Evolutionary conservation across 2,888 invertebrate species (phyloP).

Genomic region (Athripsodes cinereus): DNA sequence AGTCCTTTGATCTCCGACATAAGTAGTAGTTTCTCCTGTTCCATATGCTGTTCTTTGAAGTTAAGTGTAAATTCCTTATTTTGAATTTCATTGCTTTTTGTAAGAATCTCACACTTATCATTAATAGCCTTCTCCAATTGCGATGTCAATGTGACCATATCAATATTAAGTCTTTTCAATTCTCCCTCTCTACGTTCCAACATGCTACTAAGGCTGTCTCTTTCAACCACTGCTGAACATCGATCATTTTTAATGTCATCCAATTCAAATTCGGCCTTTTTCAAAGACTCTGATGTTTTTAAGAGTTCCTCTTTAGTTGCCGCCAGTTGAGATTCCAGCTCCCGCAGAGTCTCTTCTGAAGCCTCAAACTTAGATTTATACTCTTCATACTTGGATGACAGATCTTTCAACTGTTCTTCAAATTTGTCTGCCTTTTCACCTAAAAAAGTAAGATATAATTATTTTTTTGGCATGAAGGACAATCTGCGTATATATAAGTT

Average conservation of each 20-base stretch:
- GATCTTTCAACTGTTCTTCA: conserved; percentile 50
- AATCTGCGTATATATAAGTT: no score
- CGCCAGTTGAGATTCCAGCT: conserved; percentile 60
- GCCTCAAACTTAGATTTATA: conserved; percentile 55
- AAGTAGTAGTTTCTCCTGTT: conserved; percentile 72
- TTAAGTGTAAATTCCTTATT: conserved; percentile 73
- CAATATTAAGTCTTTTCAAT: conserved; percentile 65
- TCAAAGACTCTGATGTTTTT: conserved; percentile 57
- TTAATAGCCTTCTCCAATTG: conserved; percentile 71
- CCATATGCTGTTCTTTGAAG: conserved; percentile 76
- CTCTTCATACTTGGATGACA: conserved; percentile 58
- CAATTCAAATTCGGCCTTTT: conserved; percentile 59
- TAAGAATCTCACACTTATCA: conserved; percentile 78
- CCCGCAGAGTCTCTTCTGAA: conserved; percentile 55
- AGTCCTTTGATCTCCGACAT: conserved; percentile 73
- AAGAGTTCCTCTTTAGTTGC: conserved; percentile 57
- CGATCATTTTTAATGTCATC: conserved; percentile 62
- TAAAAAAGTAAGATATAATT: conserved; percentile 33
- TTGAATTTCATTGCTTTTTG: conserved; percentile 72
- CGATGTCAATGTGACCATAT: conserved; percentile 61
- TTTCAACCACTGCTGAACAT: conserved; percentile 66
- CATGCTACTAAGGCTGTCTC: conserved; percentile 65
- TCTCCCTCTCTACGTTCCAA: conserved; percentile 67
- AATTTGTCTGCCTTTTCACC: conserved; percentile 52
- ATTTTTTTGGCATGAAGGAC: no score